Base-by-base conservation (phyloP, 2,888 invertebrate genomes). In the Mimachlamys varia region DNA sequence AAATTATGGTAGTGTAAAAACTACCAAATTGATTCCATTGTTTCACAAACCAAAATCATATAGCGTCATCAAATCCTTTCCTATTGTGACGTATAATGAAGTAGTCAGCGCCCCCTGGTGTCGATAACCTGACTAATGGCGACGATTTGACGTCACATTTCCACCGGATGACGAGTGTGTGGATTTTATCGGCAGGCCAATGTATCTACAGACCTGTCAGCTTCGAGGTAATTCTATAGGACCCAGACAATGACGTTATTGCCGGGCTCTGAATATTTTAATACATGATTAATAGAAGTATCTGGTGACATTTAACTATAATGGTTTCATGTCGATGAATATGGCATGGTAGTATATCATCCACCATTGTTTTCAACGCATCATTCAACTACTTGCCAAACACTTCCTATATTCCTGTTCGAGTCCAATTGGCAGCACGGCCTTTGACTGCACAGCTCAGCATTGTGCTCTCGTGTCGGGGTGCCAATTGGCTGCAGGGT, bases 281-380 rank as follows among this genome's bases (percentile, higher is more conserved):
- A 76, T 76, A 76, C 76, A 76, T 76, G 76, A 33, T 76, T 76
- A 33, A 76, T 76, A 76, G 27, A 33, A 27, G 22, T 76, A 76
- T 76, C 33, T 13, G 33, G 10, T 10, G 12, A 27, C 33, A 76
- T 76, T 76, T 33, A 10, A 27, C 17, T 7, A 12, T 76, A 33
- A 33, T 76, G 76, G 76, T 33, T 22, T 27, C 33, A 76, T 76
- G 13, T 76, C 33, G 33, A 76, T 76, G 76, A 12, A 33, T 76
- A 76, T 33, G 33, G n/a, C 76, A 27, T 10, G 76, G 33, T 33
- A 4, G 12, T 76, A 76, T 12, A 76, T 76, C 76, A 76, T 12
- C 7, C 12, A 0, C 27, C 33, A 76, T 76, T 76, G 76, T 76
- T 76, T 76, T 33, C 76, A 33, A 3, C 10, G 76, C 27, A 5